A percentile compares a stretch with the other conserved stretches of the same genome.
Evolutionary conservation across 2,113 vertebrate species (phyloP).

Genomic region (Paraplagusia blochii): DNA sequence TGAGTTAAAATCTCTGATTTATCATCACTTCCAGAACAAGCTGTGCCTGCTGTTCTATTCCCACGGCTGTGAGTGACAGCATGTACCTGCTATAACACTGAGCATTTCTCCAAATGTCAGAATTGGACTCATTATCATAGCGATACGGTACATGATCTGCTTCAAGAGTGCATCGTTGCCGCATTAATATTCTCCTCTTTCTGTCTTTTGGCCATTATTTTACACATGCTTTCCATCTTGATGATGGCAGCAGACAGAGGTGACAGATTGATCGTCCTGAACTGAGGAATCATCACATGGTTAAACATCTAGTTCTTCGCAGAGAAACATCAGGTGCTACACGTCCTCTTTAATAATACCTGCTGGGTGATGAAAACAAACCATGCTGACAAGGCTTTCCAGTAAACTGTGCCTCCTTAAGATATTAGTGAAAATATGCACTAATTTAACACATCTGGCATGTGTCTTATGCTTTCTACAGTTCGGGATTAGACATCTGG

Average conservation of each 20-base stretch:
- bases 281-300: neutral
- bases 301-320: conserved; percentile 1
- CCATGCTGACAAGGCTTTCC: conserved; percentile 1
- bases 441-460: conserved; percentile 1
- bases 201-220: conserved; percentile 1
- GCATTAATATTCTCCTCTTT: neutral
- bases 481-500: neutral
- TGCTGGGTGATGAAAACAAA: neutral
- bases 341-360: neutral
- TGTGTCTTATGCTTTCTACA: neutral
- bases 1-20: conserved; percentile 17
- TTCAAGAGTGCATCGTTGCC: neutral
- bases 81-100: conserved; percentile 1
- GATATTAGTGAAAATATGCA: neutral
- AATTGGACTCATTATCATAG: neutral
- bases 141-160: neutral
- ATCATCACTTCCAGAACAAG: conserved; percentile 9
- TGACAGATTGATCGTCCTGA: neutral
- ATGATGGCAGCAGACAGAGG: neutral
- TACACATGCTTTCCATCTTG: neutral
- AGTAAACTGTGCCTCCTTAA: neutral
- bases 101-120: neutral
- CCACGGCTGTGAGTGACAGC: conserved; percentile 3
- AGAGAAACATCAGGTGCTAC: neutral
- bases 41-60: conserved; percentile 17